A percentile compares a stretch with the other conserved stretches of the same genome.
Evolutionary conservation across 2,113 vertebrate genomes (phyloP).

Genomic region (Panurus biarmicus): DNA sequence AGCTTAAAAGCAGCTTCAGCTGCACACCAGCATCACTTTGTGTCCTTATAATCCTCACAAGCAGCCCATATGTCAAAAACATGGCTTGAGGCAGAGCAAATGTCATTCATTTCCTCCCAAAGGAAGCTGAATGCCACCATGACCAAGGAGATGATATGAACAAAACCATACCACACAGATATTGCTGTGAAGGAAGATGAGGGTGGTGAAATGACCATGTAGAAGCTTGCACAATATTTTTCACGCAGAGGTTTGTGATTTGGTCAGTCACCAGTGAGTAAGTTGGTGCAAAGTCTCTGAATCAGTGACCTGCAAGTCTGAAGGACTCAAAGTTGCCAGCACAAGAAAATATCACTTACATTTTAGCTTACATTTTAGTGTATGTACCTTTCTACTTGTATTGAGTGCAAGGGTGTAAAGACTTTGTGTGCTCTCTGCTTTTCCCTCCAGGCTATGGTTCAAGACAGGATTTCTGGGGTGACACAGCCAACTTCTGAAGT

Average conservation of each 20-base stretch:
- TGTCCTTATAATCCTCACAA: neutral
- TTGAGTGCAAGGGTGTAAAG: neutral
- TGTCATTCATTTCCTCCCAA: neutral
- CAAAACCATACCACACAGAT: neutral
- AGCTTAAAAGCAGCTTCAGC: neutral
- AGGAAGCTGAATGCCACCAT: neutral
- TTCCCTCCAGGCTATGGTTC: neutral
- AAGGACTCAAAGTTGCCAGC: neutral
- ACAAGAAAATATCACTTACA: neutral
- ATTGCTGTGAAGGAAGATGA: neutral
- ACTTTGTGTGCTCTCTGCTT: neutral
- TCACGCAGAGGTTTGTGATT: neutral
- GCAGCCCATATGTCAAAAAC: fast-evolving
- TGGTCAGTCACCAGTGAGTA: neutral
- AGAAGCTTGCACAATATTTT: neutral
- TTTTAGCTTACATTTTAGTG: neutral
- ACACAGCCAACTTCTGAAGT: neutral
- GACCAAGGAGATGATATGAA: fast-evolving
- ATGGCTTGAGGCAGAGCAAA: neutral
- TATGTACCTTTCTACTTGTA: neutral
- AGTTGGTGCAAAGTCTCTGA: neutral
- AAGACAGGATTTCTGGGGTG: neutral
- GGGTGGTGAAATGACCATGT: neutral
- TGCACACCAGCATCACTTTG: neutral
- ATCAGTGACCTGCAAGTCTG: neutral